Percentiles rank a stretch among this genome's conserved stretches.
phyloP scores from a whole-genome alignment of 2,797 vertebrate genomes.

The Apogon hyalosoma region DNA sequence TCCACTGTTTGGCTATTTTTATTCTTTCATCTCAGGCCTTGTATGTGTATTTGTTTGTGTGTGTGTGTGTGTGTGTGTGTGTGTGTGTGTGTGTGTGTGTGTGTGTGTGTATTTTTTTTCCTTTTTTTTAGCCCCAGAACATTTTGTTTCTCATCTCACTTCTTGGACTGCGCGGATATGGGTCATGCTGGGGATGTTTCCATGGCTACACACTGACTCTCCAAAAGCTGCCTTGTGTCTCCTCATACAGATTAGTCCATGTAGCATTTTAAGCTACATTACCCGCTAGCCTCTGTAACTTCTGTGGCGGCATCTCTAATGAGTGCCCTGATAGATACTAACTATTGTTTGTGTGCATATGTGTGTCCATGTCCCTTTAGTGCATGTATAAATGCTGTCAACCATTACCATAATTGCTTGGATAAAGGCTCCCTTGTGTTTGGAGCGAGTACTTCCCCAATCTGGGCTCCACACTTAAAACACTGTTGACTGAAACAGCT shows the following conservation, averaged over 20 bases:
- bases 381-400: constrained; percentile 39
- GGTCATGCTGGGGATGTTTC: constrained; percentile 72
- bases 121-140: constrained; percentile 45
- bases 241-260: constrained; percentile 24
- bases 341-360: constrained; percentile 36
- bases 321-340: constrained; percentile 16
- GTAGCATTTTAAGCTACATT: constrained; percentile 10
- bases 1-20: constrained; percentile 1
- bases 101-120: background rate
- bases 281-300: background rate
- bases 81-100: background rate
- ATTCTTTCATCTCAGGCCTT: constrained; percentile 5
- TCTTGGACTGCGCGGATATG: constrained; percentile 69
- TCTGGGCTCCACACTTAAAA: constrained; percentile 55
- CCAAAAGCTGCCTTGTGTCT: constrained; percentile 51
- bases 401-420: constrained; percentile 42
- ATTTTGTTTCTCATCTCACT: constrained; percentile 60
- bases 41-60: background rate
- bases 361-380: constrained; percentile 20
- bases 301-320: constrained; percentile 7
- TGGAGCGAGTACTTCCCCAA: constrained; percentile 64
- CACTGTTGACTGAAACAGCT: constrained; percentile 43
- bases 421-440: constrained; percentile 68
- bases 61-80: background rate
- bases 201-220: constrained; percentile 69